Evolutionary conservation across 2,113 vertebrate species (phyloP), one percentile per base, ranked within the genome.

Genomic region (Ctenomys sociabilis): DNA sequence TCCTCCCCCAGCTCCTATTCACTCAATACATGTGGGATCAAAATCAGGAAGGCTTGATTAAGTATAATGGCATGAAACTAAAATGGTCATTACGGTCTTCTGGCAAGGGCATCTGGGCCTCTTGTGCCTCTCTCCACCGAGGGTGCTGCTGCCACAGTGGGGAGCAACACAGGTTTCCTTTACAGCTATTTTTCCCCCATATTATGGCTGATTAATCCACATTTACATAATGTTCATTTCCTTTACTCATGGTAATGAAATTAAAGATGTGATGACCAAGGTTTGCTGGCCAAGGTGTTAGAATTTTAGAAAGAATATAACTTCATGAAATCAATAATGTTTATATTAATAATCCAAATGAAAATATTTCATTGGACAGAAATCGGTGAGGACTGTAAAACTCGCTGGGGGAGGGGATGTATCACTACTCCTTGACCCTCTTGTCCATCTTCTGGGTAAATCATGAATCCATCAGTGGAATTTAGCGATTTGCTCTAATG

Each of bases 381-480:
- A 94, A 52, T 91, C 68, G 85, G 95, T 96, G 75, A 96, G 22
- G 77, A 61, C 95, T 92, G 10, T 95, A 93, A 81, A 83, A 94
- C 61, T 96, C 63, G 84, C 35, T 32, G 43, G 17, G 61, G n/a
- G 66, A 91, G 70, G 59, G 45, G 10, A 82, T 19, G 57, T 54
- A 28, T n/a, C 52, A 59, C 78, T 93, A 59, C 78, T 93, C 78
- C 82, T 94, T 83, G 14, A 91, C 43, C 73, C 68, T 1, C 54
- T 77, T 70, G 3, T 37, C 0, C 24, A 45, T 86, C 49, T 82
- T 5, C 72, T 43, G n/a, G 35, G 72, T 84, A 64, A 97, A 45
- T 61, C 89, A 93, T 94, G 66, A 32, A 32, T 86, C 72, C 94
- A 43, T 61, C 87, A 77, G 22, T 37, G 93, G 30, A 52, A 78